Conservation (phyloP, 2,888 invertebrate genomes). For the Drosophila paramelanica region DNA sequence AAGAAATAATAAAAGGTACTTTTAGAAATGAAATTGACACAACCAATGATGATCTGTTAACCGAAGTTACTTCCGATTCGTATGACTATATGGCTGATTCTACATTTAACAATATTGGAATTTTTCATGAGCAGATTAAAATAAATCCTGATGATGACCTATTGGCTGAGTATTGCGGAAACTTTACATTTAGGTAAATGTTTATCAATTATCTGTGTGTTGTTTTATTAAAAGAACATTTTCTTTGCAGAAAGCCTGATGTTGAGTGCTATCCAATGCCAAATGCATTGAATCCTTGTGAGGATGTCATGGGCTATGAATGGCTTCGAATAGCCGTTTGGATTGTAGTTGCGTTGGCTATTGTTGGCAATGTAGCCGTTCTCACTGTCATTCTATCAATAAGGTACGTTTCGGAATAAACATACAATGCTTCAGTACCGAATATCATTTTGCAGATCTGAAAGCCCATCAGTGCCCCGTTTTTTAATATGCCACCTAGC, state of each 20-base stretch:
- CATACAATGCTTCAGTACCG: background rate
- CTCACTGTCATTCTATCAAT: conserved; percentile 90
- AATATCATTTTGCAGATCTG: conserved; percentile 80
- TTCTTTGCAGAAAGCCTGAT: conserved; percentile 83
- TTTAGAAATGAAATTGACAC: background rate
- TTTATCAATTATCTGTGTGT: background rate
- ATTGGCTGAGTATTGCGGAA: conserved; percentile 86
- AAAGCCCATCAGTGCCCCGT: conserved; percentile 87
- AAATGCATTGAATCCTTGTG: conserved; percentile 94
- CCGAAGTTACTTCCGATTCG: conserved; percentile 19
- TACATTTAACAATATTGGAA: conserved; percentile 71
- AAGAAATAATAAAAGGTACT: background rate
- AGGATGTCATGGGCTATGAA: conserved; percentile 94
- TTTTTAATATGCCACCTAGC: conserved; percentile 94
- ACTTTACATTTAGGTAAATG: conserved; percentile 85
- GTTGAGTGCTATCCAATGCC: conserved; percentile 90
- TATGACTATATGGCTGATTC: conserved; percentile 75
- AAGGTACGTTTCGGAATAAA: conserved; percentile 65
- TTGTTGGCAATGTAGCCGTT: conserved; percentile 93
- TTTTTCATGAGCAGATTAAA: conserved; percentile 85
- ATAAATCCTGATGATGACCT: conserved; percentile 85
- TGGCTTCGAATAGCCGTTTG: conserved; percentile 93
- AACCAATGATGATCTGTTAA: conserved; percentile 1
- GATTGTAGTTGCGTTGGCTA: conserved; percentile 93
- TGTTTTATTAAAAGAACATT: background rate